These are phyloP conservation scores for Torymus tubicola DNA, from an alignment of 2,888 invertebrate species.

Conservation along the genomic window DNA sequence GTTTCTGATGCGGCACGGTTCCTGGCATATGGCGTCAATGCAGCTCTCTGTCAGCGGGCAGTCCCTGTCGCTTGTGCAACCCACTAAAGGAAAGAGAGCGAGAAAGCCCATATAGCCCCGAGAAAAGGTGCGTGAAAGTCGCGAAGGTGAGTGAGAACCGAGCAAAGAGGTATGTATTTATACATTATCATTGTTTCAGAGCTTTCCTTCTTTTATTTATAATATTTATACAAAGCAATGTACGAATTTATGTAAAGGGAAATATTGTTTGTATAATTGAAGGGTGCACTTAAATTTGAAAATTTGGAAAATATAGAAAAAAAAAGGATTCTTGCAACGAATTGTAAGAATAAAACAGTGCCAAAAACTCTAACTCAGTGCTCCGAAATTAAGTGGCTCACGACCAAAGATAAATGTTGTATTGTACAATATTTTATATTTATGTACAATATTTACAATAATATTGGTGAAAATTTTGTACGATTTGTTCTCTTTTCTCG, in stretches of 20 bases:
- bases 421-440: conserved; percentile 41
- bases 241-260: conserved; percentile 4
- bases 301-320: conserved; percentile 2
- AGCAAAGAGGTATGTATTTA: conserved; percentile 48
- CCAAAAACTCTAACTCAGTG: conserved; percentile 39
- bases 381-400: conserved; percentile 13
- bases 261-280: background rate
- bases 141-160: conserved; percentile 8
- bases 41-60: conserved; percentile 92
- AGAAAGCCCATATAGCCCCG: conserved; percentile 73
- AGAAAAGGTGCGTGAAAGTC: conserved; percentile 58
- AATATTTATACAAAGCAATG: conserved; percentile 35
- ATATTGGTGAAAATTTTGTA: conserved; percentile 20
- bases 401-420: conserved; percentile 24
- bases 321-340: conserved; percentile 1
- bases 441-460: conserved; percentile 56
- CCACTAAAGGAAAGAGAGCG: conserved; percentile 79
- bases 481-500: conserved; percentile 14
- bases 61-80: conserved; percentile 91
- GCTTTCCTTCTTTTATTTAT: conserved; percentile 21
- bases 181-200: conserved; percentile 22
- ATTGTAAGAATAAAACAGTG: conserved; percentile 15
- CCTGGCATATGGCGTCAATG: conserved; percentile 89
- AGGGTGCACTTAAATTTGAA: conserved; percentile 47
- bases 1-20: conserved; percentile 90